Evolutionary conservation across 2,113 vertebrate genomes (phyloP).

Genomic region (Argyrosomus japonicus): DNA sequence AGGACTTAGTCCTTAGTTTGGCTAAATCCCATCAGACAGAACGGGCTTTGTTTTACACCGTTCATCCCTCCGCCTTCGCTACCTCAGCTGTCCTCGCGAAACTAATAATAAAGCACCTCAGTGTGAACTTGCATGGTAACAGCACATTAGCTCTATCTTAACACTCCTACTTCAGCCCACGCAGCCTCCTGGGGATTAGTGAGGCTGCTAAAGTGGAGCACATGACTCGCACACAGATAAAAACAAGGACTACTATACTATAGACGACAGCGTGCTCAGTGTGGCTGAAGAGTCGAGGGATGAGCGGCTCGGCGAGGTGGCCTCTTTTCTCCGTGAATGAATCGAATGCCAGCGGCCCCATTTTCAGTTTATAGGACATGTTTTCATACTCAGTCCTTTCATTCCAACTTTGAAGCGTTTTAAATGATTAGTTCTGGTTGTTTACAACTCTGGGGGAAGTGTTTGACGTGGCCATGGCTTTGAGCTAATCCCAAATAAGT

Average conservation of each 20-base stretch:
- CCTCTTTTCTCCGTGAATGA: not conserved
- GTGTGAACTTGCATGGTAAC: slow-evolving; percentile 21
- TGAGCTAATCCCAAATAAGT: no score
- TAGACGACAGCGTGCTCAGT: not conserved
- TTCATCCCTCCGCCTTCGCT: slow-evolving; percentile 19
- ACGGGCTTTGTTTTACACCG: slow-evolving; percentile 3
- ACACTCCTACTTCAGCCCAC: slow-evolving; percentile 9
- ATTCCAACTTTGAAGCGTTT: not conserved
- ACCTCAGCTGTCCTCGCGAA: slow-evolving; percentile 16
- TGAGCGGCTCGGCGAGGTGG: not conserved
- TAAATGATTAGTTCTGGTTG: not conserved
- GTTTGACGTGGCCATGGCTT: no score
- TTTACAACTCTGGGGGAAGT: not conserved
- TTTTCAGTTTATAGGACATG: not conserved
- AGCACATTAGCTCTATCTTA: slow-evolving; percentile 18
- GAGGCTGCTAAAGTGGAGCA: slow-evolving; percentile 6
- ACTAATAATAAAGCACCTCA: slow-evolving; percentile 23
- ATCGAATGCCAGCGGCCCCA: not conserved
- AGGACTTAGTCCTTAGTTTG: not conserved
- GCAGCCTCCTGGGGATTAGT: slow-evolving; percentile 26
- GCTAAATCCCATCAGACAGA: slow-evolving; percentile 13
- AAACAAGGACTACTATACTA: not conserved
- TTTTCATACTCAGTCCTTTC: not conserved
- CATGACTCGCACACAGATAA: slow-evolving; percentile 8
- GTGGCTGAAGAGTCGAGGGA: not conserved